Evolutionary conservation across 2,888 invertebrate species (phyloP), one percentile per base, ranked within the genome.

Genomic region (Troilus luridus): DNA sequence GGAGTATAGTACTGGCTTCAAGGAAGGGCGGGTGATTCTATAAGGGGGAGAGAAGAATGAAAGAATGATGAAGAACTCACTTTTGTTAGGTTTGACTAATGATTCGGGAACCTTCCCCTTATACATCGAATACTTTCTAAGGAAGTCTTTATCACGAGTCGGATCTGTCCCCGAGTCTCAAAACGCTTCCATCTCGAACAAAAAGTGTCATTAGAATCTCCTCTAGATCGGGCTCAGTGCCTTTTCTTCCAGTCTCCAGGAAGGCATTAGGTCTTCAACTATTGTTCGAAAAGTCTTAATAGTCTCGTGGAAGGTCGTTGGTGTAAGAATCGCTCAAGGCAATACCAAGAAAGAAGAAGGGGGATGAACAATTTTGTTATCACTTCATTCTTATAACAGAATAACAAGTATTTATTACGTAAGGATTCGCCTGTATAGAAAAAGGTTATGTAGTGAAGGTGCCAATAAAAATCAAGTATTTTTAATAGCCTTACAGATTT

Each of bases 121-220:
- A 85, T 56, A 58, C 85, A 3, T 85, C 85, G 56, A 85, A 54
- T 56, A 56, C 85, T 85, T 85, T 85, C 56, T 56, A 85, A 85
- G 85, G n/a, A 85, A 54, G 56, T 54, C 85, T 85, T 56, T 56
- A 19, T 77, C 72, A 77, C 41, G 72, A 77, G 21, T 77, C 27
- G 27, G 9, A 77, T 77, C 72, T 41, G n/a, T 19, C 56, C 56
- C n/a, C 11, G 6, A 0, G 72, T 77, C 72, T 77, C 72, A 77
- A 77, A 85, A 85, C 56, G 85, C 85, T 85, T n/a, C 56, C 85
- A 56, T 58, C 85, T 85, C 85, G 11, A 85, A 85, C 85, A 85
- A 85, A 85, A 85, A 85, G 85, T 85, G 85, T 85, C 85, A 85
- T 85, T 85, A 85, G 85, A 85, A 85, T 85, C 85, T 54, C 56